Conservation (phyloP, 2,797 vertebrate genomes). For the Anguilla megastoma region DNA sequence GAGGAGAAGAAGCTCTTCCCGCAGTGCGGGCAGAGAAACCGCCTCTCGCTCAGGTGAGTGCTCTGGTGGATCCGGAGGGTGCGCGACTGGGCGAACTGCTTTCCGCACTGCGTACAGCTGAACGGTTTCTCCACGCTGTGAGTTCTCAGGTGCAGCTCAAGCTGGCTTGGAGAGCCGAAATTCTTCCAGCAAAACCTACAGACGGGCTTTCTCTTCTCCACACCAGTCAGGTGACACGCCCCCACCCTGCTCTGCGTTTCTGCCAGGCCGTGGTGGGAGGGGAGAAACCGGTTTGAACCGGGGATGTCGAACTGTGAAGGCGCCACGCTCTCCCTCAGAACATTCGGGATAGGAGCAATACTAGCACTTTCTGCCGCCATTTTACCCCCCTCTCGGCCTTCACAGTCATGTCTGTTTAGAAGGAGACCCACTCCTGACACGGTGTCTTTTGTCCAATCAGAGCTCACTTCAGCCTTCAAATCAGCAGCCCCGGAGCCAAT, state of each 20-base stretch:
- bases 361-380: neutral
- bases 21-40: constrained; percentile 56
- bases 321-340: neutral
- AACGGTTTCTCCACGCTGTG: constrained; percentile 17
- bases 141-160: neutral
- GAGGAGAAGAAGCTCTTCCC: constrained; percentile 57
- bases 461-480: constrained; percentile 35
- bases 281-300: neutral
- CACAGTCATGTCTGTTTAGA: neutral
- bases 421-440: constrained; percentile 12
- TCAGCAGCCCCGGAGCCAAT: constrained; percentile 15
- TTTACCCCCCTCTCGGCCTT: neutral
- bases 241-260: neutral
- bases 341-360: neutral
- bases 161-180: constrained; percentile 22
- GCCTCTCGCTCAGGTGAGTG: constrained; percentile 41
- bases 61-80: constrained; percentile 34
- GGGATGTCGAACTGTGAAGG: too few species aligned
- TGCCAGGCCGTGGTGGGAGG: neutral
- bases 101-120: constrained; percentile 21
- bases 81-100: constrained; percentile 10
- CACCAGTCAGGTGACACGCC: constrained; percentile 2
- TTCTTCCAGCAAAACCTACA: constrained; percentile 31
- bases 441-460: constrained; percentile 25
- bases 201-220: constrained; percentile 1